A percentile compares a stretch with the other conserved stretches of the same genome.
These are phyloP conservation scores for Paratrypauchen microcephalus DNA, from an alignment of 2,797 vertebrate species.

Conservation along the genomic window DNA sequence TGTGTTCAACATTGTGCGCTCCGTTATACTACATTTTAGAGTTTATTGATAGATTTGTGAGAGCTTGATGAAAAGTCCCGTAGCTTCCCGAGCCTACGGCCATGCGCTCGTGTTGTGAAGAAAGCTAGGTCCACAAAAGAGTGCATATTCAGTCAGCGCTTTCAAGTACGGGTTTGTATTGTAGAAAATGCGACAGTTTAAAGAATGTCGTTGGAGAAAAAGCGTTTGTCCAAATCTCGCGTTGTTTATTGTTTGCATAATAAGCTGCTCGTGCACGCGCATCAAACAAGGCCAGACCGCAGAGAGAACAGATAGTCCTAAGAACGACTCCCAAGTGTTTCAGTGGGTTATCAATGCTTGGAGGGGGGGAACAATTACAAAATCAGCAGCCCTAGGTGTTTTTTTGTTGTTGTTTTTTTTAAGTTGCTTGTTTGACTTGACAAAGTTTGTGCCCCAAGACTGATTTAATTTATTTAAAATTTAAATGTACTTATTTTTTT, in stretches of 20 bases:
- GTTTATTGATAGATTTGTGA: not conserved
- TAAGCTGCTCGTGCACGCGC: constrained; percentile 39
- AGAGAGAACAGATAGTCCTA: constrained; percentile 44
- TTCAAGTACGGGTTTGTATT: not conserved
- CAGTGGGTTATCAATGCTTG: not conserved
- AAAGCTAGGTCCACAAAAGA: not conserved
- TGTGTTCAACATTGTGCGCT: not conserved
- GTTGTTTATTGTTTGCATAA: constrained; percentile 40
- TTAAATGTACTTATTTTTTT: too few species aligned
- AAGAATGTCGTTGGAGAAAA: not conserved
- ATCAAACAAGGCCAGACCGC: constrained; percentile 3
- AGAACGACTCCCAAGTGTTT: constrained; percentile 18
- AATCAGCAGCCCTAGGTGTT: not conserved
- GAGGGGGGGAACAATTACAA: not conserved
- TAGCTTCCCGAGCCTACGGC: not conserved
- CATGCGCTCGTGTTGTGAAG: not conserved
- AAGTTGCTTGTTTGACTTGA: not conserved
- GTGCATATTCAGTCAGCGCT: not conserved
- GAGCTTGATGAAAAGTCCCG: not conserved
- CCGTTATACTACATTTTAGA: not conserved
- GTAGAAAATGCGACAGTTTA: not conserved
- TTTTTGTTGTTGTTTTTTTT: too few species aligned
- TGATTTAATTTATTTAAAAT: too few species aligned
- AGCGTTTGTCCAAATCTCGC: not conserved
- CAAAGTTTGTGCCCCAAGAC: not conserved